Conservation (phyloP, 2,113 vertebrate genomes). For the Syngnathus scovelli region DNA sequence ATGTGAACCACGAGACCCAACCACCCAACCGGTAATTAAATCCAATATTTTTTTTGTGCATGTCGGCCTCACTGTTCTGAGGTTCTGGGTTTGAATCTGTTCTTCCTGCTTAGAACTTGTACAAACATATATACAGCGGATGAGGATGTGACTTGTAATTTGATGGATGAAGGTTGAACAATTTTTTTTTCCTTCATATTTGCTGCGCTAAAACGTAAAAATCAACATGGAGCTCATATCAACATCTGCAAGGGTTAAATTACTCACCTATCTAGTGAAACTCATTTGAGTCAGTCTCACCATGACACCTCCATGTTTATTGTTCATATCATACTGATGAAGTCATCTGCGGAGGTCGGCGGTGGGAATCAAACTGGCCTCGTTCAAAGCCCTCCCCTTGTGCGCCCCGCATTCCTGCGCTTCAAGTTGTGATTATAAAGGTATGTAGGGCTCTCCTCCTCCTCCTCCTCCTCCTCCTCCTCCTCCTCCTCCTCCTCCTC, state of each 20-base stretch:
- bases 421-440: conserved; percentile 15
- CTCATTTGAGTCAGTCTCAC: not conserved
- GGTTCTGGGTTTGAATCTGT: not conserved
- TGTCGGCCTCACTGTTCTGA: not conserved
- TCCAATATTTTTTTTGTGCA: not conserved
- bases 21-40: not conserved
- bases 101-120: too few relatives aligned
- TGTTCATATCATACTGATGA: conserved; percentile 8
- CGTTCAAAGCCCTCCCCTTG: conserved; percentile 14
- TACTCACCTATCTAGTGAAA: not conserved
- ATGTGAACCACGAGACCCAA: not conserved
- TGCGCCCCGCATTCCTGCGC: not conserved
- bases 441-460: conserved; percentile 6
- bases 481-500: conserved; percentile 11
- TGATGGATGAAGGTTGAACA: too few relatives aligned
- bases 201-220: too few relatives aligned
- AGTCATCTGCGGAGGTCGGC: not conserved
- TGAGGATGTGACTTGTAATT: too few relatives aligned
- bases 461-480: conserved; percentile 13
- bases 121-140: too few relatives aligned
- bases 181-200: too few relatives aligned
- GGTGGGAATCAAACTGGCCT: conserved; percentile 8
- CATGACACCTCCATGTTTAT: not conserved
- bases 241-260: not conserved
- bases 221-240: not conserved